Percentiles rank a stretch among this genome's conserved stretches.
phyloP scores from a whole-genome alignment of 1,140 invertebrate species.

The Meloidogyne chitwoodi region DNA sequence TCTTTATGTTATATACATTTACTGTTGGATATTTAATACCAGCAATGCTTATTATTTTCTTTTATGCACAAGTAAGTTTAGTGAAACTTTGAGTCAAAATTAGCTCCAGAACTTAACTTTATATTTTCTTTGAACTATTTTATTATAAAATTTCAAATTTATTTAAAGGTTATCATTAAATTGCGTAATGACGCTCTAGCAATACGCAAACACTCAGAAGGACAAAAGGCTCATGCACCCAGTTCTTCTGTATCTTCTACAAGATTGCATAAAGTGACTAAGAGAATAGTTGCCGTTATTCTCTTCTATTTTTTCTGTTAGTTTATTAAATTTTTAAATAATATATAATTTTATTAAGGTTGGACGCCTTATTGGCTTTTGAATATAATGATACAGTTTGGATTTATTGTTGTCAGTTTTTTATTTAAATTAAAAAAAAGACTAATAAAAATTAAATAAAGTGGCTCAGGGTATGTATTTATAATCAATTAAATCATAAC shows the following conservation, averaged over 20 bases:
- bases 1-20: slow-evolving; percentile 57
- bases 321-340: background rate
- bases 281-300: slow-evolving; percentile 56
- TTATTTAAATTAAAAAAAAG: background rate
- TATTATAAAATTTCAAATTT: no score
- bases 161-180: slow-evolving; percentile 20
- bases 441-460: background rate
- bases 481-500: slow-evolving; percentile 12
- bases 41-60: slow-evolving; percentile 52
- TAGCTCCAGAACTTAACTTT: no score
- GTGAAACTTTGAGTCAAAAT: background rate
- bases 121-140: background rate
- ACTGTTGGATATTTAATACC: slow-evolving; percentile 53
- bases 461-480: background rate
- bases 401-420: slow-evolving; percentile 42
- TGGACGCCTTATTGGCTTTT: slow-evolving; percentile 59
- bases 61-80: slow-evolving; percentile 44
- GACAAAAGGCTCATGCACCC: background rate
- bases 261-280: slow-evolving; percentile 51
- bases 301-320: slow-evolving; percentile 56
- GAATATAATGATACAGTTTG: slow-evolving; percentile 51
- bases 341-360: background rate
- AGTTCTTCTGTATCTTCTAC: slow-evolving; percentile 10
- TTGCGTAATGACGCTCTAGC: slow-evolving; percentile 34
- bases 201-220: slow-evolving; percentile 34